Conservation (phyloP, 2,113 vertebrate species). For the Tapirus terrestris region DNA sequence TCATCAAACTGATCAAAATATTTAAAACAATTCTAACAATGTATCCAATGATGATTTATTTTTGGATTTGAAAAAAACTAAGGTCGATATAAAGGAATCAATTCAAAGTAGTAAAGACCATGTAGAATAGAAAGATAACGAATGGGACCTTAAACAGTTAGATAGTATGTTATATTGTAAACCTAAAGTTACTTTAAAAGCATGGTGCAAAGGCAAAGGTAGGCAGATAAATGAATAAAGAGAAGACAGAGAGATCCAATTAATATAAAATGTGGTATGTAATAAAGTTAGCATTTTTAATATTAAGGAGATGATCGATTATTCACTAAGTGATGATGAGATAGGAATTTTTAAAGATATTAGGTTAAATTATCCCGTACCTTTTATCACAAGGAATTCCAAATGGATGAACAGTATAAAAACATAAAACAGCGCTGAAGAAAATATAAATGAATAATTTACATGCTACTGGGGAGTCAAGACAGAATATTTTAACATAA, state of each 20-base stretch:
- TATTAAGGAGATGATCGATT: background rate
- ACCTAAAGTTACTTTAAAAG: background rate
- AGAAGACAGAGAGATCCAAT: background rate
- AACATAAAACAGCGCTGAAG: background rate
- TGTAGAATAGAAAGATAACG: background rate
- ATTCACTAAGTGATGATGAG: background rate
- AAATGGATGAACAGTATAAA: background rate
- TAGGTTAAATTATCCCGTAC: background rate
- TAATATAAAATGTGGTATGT: background rate
- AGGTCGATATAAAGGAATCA: background rate
- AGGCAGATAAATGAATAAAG: background rate
- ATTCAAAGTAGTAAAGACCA: background rate
- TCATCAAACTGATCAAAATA: background rate
- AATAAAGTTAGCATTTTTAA: constrained; percentile 18
- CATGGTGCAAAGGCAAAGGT: background rate
- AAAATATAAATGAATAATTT: background rate
- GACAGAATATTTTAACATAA: background rate
- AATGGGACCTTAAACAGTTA: background rate
- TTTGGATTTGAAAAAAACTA: background rate
- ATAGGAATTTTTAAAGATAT: background rate
- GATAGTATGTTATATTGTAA: background rate
- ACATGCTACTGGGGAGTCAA: background rate
- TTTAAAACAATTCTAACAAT: background rate
- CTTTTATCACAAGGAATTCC: background rate
- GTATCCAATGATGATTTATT: background rate